A percentile compares a stretch with the other conserved stretches of the same genome.
phyloP scores from a whole-genome alignment of 2,888 invertebrate species.

The Drosophila trichaetosa region DNA sequence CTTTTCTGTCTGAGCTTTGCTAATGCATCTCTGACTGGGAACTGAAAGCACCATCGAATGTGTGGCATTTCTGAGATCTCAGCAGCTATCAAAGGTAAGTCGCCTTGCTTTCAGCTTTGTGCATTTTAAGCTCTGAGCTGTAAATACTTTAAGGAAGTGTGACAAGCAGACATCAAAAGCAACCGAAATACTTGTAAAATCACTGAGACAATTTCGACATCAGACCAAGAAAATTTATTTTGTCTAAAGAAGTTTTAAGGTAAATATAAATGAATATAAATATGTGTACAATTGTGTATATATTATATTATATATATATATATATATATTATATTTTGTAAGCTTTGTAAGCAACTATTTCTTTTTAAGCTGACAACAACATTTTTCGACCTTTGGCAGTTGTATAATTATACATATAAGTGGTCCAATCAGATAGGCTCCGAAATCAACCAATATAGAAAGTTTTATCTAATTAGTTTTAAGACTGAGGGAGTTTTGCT shows the following conservation, averaged over 20 bases:
- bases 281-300: neutral
- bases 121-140: constrained; percentile 34
- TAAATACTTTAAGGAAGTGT: constrained; percentile 13
- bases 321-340: too few species aligned
- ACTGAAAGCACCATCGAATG: constrained; percentile 50
- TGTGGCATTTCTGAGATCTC: constrained; percentile 26
- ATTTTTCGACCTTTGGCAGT: too few species aligned
- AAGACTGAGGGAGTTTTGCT: neutral
- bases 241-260: neutral
- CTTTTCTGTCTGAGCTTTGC: constrained; percentile 43
- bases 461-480: neutral
- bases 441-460: too few species aligned
- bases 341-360: neutral
- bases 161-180: constrained; percentile 28
- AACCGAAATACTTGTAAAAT: constrained; percentile 3
- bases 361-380: too few species aligned
- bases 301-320: too few species aligned
- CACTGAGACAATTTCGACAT: neutral
- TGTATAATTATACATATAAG: too few species aligned
- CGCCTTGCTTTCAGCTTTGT: constrained; percentile 20
- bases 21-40: constrained; percentile 53
- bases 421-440: neutral
- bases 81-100: constrained; percentile 29
- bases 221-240: neutral
- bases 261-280: neutral